phyloP scores from a whole-genome alignment of 2,888 invertebrate genomes.

The Agrotis exclamationis region DNA sequence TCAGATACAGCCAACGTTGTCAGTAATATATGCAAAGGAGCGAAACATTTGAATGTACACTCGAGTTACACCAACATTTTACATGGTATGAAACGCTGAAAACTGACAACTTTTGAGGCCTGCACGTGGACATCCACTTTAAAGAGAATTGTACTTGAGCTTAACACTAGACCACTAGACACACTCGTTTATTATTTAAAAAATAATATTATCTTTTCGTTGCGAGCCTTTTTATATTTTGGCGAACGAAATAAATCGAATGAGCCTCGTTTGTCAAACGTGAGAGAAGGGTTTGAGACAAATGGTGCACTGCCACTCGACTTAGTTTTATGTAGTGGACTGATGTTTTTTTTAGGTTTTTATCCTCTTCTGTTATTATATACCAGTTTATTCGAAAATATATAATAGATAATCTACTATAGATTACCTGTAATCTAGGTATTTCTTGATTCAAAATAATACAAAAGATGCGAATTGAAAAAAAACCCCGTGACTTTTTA shows the following conservation, averaged over 20 bases:
- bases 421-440: too few relatives aligned
- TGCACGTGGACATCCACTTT: slow-evolving; percentile 46
- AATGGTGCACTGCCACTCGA: slow-evolving; percentile 28
- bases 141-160: slow-evolving; percentile 39
- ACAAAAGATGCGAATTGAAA: too few relatives aligned
- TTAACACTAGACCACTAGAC: slow-evolving; percentile 20
- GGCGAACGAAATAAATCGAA: slow-evolving; percentile 44
- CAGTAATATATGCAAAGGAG: slow-evolving; percentile 24
- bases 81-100: slow-evolving; percentile 24
- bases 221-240: slow-evolving; percentile 37
- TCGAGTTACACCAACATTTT: slow-evolving; percentile 35
- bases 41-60: slow-evolving; percentile 19
- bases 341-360: neutral
- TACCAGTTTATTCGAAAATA: neutral
- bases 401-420: neutral
- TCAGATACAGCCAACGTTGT: neutral
- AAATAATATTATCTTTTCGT: slow-evolving; percentile 42
- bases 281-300: slow-evolving; percentile 41
- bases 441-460: too few relatives aligned
- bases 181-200: slow-evolving; percentile 39
- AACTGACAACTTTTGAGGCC: slow-evolving; percentile 34
- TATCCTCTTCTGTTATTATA: neutral
- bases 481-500: too few relatives aligned
- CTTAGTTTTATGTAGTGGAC: slow-evolving; percentile 7
- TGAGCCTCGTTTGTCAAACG: slow-evolving; percentile 42